Evolutionary conservation across 1,140 invertebrate genomes (phyloP).

Genomic region (Lepidurus arcticus): DNA sequence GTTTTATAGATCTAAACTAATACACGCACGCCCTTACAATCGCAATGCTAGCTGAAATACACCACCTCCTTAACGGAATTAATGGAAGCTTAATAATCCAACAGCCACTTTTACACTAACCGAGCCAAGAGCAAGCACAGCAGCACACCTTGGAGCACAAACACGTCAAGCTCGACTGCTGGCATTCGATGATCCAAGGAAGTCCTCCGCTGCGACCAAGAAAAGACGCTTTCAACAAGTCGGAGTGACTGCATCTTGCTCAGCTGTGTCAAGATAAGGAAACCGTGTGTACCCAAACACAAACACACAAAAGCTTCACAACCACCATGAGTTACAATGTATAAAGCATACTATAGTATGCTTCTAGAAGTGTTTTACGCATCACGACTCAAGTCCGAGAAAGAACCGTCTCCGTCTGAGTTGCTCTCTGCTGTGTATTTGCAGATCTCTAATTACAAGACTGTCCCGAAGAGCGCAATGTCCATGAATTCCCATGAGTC

Average conservation of each 20-base stretch:
- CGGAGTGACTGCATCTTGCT: background rate
- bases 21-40: no score
- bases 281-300: no score
- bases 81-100: no score
- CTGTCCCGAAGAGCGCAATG: background rate
- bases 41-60: no score
- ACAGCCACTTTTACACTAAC: background rate
- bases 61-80: no score
- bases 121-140: background rate
- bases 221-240: background rate
- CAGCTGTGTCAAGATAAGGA: background rate
- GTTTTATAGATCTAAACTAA: no score
- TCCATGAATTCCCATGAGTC: background rate
- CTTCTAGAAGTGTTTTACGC: no score
- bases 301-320: no score
- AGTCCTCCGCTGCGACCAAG: background rate
- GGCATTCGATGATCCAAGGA: conserved; percentile 8
- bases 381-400: no score
- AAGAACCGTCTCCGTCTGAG: no score
- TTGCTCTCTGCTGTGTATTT: background rate
- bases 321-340: no score
- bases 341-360: no score
- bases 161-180: conserved; percentile 13
- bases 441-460: background rate
- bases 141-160: background rate